phyloP scores from a whole-genome alignment of 2,888 invertebrate genomes.

The Agonum fuliginosum region DNA sequence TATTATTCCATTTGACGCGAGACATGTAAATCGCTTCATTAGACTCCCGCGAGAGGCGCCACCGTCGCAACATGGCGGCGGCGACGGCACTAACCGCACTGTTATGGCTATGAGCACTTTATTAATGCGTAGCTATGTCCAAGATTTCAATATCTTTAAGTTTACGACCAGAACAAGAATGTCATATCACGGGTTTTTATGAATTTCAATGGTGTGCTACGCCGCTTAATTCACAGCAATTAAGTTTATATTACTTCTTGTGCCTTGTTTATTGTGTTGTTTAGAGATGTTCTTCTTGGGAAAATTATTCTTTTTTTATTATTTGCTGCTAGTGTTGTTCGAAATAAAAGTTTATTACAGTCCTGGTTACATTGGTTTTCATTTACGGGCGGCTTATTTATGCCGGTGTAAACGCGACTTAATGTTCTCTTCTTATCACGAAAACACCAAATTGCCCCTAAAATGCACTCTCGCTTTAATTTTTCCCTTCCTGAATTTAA shows the following conservation, averaged over 20 bases:
- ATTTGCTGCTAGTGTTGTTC: slow-evolving; percentile 54
- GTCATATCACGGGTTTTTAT: slow-evolving; percentile 68
- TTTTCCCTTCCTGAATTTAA: background rate
- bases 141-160: slow-evolving; percentile 70
- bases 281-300: slow-evolving; percentile 58
- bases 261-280: slow-evolving; percentile 59
- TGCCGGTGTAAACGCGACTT: background rate
- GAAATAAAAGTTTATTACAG: slow-evolving; percentile 57
- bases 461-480: background rate
- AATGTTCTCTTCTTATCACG: slow-evolving; percentile 10
- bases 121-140: slow-evolving; percentile 68
- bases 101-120: slow-evolving; percentile 65
- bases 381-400: slow-evolving; percentile 38
- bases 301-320: slow-evolving; percentile 52
- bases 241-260: slow-evolving; percentile 58
- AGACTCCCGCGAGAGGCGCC: slow-evolving; percentile 61
- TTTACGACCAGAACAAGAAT: slow-evolving; percentile 72
- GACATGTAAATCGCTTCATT: slow-evolving; percentile 72
- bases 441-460: slow-evolving; percentile 6
- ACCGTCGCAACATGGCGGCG: slow-evolving; percentile 30
- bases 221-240: slow-evolving; percentile 55
- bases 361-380: slow-evolving; percentile 17
- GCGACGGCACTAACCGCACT: slow-evolving; percentile 28
- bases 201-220: slow-evolving; percentile 33
- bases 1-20: slow-evolving; percentile 56